Evolutionary conservation across 30 jellyfish, hydroid and myxozoan genomes (phyloP).

Genomic region (Nemopilema nomurai): DNA sequence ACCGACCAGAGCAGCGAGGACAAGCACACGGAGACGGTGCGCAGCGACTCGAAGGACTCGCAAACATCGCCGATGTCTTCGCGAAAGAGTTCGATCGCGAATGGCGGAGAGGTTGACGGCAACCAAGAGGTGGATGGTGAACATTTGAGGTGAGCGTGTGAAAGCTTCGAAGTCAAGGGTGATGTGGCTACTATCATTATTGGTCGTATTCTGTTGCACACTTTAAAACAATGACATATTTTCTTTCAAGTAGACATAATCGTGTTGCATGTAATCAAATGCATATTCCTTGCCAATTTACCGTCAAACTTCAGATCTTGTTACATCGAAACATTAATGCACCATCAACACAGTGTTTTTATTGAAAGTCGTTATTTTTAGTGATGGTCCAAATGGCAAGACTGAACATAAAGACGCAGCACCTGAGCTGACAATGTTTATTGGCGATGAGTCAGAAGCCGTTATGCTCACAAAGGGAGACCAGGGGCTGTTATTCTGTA

Average conservation of each 20-base stretch:
- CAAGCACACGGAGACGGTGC: conserved; percentile 65
- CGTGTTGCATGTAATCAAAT: too few species aligned
- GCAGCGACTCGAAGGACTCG: conserved; percentile 53
- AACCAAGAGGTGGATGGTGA: not conserved
- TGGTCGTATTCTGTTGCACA: too few species aligned
- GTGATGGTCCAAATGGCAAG: not conserved
- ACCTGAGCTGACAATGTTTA: conserved; percentile 73
- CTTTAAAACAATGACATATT: too few species aligned
- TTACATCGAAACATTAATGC: too few species aligned
- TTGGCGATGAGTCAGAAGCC: conserved; percentile 76
- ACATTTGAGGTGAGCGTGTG: not conserved
- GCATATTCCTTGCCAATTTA: too few species aligned
- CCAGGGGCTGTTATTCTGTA: conserved; percentile 87
- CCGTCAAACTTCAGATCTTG: too few species aligned
- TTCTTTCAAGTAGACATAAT: too few species aligned
- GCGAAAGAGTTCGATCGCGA: conserved; percentile 18
- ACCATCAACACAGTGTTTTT: too few species aligned
- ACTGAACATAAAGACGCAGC: not conserved
- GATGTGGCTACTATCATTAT: too few species aligned
- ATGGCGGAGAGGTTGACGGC: conserved; percentile 7
- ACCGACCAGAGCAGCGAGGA: conserved; percentile 45
- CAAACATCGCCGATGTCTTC: conserved; percentile 70
- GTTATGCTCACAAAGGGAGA: conserved; percentile 85
- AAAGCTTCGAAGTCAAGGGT: not conserved
- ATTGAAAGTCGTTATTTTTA: too few species aligned